These are phyloP conservation scores for Tachypleus tridentatus DNA, from an alignment of 1,140 invertebrate species.

Conservation along the genomic window DNA sequence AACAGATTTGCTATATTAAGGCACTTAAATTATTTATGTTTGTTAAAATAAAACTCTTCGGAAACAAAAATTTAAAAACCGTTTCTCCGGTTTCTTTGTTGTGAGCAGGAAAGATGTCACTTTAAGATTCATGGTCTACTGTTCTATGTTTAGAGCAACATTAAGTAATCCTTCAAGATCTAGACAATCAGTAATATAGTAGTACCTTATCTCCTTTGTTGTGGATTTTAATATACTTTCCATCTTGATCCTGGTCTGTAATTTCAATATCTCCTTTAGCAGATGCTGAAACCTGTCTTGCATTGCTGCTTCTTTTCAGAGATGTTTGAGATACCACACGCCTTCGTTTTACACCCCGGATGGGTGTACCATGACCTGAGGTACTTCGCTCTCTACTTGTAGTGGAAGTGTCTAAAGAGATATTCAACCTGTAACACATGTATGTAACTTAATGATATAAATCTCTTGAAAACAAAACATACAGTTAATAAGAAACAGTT, in stretches of 20 bases:
- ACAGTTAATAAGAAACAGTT: too few relatives aligned
- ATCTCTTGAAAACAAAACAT: too few relatives aligned
- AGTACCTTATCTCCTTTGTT: slow-evolving; percentile 66
- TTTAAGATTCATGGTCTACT: too few relatives aligned
- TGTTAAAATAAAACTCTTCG: too few relatives aligned
- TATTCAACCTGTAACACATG: neutral
- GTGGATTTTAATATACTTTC: slow-evolving; percentile 73
- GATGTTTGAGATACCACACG: neutral
- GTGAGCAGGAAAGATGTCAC: too few relatives aligned
- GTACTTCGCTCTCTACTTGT: neutral
- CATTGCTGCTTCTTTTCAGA: neutral
- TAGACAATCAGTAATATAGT: neutral
- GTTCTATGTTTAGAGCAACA: neutral
- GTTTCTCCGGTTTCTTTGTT: too few relatives aligned
- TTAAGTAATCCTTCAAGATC: slow-evolving; percentile 3
- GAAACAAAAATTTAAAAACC: too few relatives aligned
- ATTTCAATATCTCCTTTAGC: slow-evolving; percentile 65
- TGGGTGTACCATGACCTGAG: neutral
- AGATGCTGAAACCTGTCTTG: neutral
- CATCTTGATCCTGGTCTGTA: slow-evolving; percentile 69
- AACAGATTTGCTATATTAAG: too few relatives aligned
- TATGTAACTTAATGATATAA: too few relatives aligned
- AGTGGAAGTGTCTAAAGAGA: neutral
- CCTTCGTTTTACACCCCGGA: neutral
- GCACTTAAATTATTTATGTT: too few relatives aligned